These are phyloP conservation scores for Turritopsis dohrnii DNA, from an alignment of 30 jellyfish, hydroid and myxozoan species.

Conservation along the genomic window DNA sequence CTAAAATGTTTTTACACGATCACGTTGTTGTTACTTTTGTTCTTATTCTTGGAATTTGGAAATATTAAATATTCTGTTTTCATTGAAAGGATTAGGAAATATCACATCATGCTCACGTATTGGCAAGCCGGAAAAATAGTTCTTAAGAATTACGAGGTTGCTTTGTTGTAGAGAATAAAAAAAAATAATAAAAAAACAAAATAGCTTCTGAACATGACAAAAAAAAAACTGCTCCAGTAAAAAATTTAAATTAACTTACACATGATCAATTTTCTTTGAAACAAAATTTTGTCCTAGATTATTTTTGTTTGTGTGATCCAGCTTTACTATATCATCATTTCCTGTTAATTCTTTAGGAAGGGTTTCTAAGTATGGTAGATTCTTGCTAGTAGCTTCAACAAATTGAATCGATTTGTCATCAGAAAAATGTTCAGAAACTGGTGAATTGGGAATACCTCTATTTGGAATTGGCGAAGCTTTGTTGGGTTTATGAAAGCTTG, in stretches of 20 bases:
- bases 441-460: not conserved
- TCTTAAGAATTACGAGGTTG: too few relatives aligned
- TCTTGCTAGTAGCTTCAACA: not conserved
- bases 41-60: too few relatives aligned
- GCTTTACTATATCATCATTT: not conserved
- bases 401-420: not conserved
- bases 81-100: too few relatives aligned
- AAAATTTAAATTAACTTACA: not conserved
- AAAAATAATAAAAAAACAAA: too few relatives aligned
- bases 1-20: too few relatives aligned
- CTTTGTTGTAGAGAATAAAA: too few relatives aligned
- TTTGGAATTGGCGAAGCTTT: not conserved
- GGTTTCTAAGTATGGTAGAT: not conserved
- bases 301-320: not conserved
- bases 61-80: too few relatives aligned
- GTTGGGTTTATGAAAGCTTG: not conserved
- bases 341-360: not conserved
- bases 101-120: too few relatives aligned
- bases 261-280: not conserved
- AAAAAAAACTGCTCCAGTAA: too few relatives aligned
- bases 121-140: too few relatives aligned
- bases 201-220: too few relatives aligned
- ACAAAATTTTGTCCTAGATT: not conserved
- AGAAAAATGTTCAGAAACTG: not conserved
- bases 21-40: too few relatives aligned